Percentiles rank a stretch among this genome's conserved stretches.
Conservation (phyloP, 64 coral and sea anemone species). For the Dendronephthya gigantea region DNA sequence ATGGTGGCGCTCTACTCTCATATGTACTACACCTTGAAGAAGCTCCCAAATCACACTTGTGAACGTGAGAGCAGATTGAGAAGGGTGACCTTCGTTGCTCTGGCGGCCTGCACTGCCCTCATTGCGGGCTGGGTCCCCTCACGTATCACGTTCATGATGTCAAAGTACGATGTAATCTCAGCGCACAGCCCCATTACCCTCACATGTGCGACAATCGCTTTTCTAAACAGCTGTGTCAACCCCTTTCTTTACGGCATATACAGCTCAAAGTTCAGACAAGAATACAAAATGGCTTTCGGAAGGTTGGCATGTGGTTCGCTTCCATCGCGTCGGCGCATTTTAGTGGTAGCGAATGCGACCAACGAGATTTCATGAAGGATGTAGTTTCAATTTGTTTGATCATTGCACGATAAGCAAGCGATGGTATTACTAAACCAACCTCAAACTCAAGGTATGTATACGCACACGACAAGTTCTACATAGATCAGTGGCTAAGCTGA, state of each 20-base stretch:
- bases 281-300: neutral
- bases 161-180: neutral
- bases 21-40: neutral
- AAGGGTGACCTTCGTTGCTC: neutral
- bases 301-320: neutral
- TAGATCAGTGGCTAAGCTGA: too few species aligned
- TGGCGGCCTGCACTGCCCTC: neutral
- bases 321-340: neutral
- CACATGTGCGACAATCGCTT: neutral
- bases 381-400: too few species aligned
- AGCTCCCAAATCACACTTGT: neutral
- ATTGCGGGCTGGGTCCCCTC: neutral
- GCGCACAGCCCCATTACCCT: neutral
- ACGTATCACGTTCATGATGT: neutral
- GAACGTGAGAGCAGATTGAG: neutral
- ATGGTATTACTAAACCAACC: too few species aligned
- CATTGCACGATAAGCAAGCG: too few species aligned
- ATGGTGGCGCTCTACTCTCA: neutral
- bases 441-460: too few species aligned
- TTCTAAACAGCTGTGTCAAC: neutral
- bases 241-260: conserved; percentile 6
- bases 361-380: too few species aligned
- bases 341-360: too few species aligned
- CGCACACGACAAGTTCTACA: too few species aligned
- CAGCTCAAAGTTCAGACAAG: neutral